Percentiles rank a stretch among this genome's conserved stretches.
These are phyloP conservation scores for Notoglanidium macrostoma DNA, from an alignment of 2,797 vertebrate species.

Conservation along the genomic window DNA sequence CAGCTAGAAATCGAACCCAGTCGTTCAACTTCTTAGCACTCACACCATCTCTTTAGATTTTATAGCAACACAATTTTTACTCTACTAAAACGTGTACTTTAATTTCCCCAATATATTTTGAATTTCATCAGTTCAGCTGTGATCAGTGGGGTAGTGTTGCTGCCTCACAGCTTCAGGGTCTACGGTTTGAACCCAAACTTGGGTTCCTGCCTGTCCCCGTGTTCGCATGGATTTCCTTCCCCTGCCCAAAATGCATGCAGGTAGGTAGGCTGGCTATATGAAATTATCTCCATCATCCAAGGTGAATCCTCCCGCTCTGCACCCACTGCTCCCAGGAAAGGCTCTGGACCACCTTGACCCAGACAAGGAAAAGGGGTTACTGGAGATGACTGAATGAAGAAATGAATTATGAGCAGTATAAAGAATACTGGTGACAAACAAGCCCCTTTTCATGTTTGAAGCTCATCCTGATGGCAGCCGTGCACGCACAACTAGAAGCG, in stretches of 20 bases:
- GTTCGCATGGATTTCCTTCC: not conserved
- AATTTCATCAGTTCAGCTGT: not conserved
- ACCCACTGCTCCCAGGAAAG: not conserved
- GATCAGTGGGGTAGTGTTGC: not conserved
- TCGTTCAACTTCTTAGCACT: slow-evolving; percentile 14
- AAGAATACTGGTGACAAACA: not conserved
- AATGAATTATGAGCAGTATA: not conserved
- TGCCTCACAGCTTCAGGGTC: not conserved
- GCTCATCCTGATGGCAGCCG: not conserved
- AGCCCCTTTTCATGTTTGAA: not conserved
- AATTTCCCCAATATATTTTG: not conserved
- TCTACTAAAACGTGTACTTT: not conserved
- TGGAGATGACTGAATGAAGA: not conserved
- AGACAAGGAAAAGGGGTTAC: not conserved
- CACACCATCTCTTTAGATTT: not conserved
- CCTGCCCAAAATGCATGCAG: not conserved
- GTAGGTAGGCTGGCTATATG: not conserved
- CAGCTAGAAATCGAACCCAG: slow-evolving; percentile 25
- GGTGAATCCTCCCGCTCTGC: not conserved
- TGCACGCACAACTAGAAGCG: not conserved
- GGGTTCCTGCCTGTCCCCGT: not conserved
- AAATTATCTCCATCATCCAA: not conserved
- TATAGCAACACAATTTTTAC: not conserved
- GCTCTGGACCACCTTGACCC: not conserved
- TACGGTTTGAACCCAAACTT: not conserved